Evolutionary conservation across 2,113 vertebrate genomes (phyloP), one percentile per base, ranked within the genome.

Genomic region (Polypterus bichir): DNA sequence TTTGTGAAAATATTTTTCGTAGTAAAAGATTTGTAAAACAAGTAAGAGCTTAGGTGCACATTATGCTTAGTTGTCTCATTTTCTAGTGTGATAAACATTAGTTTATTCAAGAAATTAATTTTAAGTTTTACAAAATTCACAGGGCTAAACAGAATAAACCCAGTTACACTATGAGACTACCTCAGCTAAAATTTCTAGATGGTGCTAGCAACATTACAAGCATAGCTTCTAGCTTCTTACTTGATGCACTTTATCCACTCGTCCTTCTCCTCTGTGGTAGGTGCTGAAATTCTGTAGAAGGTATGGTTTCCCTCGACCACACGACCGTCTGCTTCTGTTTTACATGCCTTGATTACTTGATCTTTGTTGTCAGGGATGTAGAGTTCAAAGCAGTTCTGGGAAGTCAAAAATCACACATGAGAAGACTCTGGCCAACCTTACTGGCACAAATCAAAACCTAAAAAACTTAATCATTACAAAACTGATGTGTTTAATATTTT

Each of bases 261-360:
- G 0, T 97, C 95, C 77, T 98, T 95, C 67, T 97, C 95, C 64
- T 98, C 94, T 0, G 87, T 70, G 0, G 91, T 94, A 45, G 92
- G 92, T 4, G 96, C 96, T 0, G 96, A 99, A 74, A 99, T 99
- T 4, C 94, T 89, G 70, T 99, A 99, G 65, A 99, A 94, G 0
- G 91, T 97, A 79, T 99, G 96, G 79, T 97, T 97, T 4, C 96
- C 96, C 68, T 99, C 96, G 27, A 99, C 96, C n/a, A 99, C 96
- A 0, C 94, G 88, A 1, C 95, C 96, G 0, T 98, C 96, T 0
- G 96, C 95, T 79, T 99, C 96, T 0, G 95, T 99, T 83, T 99
- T 99, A 61, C 96, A 99, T 0, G 96, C 96, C 73, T 99, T 99
- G 70, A 99, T 99, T 59, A 98, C 93, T 71, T 97, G 96, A 75